A percentile compares a stretch with the other conserved stretches of the same genome.
phyloP scores from a whole-genome alignment of 1,140 invertebrate genomes.

The Zaprionus davidi region DNA sequence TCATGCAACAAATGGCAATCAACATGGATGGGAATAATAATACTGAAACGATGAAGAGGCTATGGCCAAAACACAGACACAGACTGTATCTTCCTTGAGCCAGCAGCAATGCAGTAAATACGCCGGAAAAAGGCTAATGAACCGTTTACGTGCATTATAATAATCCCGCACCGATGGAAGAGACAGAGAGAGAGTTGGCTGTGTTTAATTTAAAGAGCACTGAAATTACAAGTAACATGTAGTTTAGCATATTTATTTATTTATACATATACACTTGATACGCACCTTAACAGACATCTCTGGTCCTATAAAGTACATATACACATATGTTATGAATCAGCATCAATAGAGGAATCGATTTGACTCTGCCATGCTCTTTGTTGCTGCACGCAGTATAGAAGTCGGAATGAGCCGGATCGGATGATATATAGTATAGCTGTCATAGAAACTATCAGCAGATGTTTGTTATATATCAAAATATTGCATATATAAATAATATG shows the following conservation, averaged over 20 bases:
- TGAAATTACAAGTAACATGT: neutral
- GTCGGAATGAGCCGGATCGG: no score
- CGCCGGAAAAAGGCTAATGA: slow-evolving; percentile 19
- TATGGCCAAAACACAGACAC: slow-evolving; percentile 16
- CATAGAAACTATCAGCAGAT: no score
- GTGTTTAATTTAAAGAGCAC: neutral
- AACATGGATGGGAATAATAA: slow-evolving; percentile 16
- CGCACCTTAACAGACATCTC: no score
- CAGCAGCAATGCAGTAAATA: slow-evolving; percentile 18
- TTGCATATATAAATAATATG: no score
- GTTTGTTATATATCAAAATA: no score
- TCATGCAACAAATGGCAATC: slow-evolving; percentile 63
- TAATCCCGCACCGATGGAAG: neutral
- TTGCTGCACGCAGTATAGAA: no score
- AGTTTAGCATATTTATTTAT: neutral
- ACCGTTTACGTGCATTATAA: slow-evolving; percentile 12
- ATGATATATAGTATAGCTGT: no score
- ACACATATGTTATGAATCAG: no score
- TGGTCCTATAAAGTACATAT: no score
- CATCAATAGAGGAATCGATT: no score
- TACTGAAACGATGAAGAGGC: neutral
- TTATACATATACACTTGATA: no score
- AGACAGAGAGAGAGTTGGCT: neutral
- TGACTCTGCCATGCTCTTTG: rapidly evolving
- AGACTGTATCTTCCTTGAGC: neutral